A percentile compares a stretch with the other conserved stretches of the same genome.
Evolutionary conservation across 2,113 vertebrate genomes (phyloP).

Genomic region (Lates calcarifer): DNA sequence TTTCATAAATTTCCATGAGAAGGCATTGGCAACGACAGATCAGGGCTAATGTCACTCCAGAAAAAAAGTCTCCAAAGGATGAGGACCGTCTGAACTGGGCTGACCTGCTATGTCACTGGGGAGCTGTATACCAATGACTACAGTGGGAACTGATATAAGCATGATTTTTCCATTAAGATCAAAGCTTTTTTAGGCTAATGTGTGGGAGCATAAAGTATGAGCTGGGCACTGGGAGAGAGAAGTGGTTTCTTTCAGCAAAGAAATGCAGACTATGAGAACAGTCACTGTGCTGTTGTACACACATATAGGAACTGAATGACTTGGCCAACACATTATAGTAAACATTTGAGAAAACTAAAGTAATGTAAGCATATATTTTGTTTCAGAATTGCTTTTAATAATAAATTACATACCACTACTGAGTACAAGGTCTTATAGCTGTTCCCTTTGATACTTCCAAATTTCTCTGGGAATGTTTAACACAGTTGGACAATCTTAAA

Average conservation of each 20-base stretch:
- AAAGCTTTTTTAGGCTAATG: constrained; percentile 51
- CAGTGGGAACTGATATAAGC: constrained; percentile 47
- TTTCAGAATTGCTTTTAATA: background rate
- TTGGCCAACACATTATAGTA: background rate
- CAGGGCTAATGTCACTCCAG: constrained; percentile 8
- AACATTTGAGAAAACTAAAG: background rate
- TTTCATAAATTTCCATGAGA: background rate
- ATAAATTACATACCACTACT: background rate
- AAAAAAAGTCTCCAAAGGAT: background rate
- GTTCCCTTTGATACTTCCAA: background rate
- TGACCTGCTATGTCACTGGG: constrained; percentile 46
- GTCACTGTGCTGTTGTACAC: background rate
- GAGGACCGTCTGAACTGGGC: constrained; percentile 30
- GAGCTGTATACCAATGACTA: constrained; percentile 38
- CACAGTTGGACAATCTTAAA: background rate
- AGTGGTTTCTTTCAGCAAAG: background rate
- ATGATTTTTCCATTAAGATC: constrained; percentile 55
- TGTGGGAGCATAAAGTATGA: constrained; percentile 41
- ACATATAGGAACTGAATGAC: background rate
- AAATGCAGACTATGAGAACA: constrained; percentile 2
- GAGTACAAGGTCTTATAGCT: background rate
- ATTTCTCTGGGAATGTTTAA: background rate
- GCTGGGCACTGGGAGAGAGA: background rate
- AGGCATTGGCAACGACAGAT: constrained; percentile 13
- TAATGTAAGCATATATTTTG: background rate